Conservation (phyloP, 2,888 invertebrate genomes). For the Hypercompe scribonia region DNA sequence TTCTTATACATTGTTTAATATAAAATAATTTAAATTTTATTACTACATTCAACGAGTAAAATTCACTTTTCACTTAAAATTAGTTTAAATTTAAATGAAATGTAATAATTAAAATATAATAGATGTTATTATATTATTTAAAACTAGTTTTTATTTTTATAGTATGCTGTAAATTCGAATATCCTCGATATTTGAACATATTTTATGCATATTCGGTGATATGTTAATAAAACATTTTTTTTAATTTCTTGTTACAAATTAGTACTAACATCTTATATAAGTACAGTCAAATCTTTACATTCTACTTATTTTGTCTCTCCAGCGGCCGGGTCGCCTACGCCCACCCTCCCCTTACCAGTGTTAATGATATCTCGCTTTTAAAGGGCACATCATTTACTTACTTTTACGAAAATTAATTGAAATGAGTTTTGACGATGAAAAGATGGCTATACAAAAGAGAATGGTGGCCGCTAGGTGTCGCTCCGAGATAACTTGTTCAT, state of each 20-base stretch:
- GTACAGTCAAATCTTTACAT: constrained; percentile 21
- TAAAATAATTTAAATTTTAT: no score
- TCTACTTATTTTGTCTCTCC: constrained; percentile 24
- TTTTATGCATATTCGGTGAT: background rate
- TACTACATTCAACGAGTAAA: no score
- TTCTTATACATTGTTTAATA: no score
- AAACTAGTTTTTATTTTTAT: background rate
- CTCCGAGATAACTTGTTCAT: constrained; percentile 83
- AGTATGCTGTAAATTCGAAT: background rate
- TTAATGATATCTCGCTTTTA: constrained; percentile 86
- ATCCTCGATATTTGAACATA: background rate
- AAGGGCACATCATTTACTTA: constrained; percentile 86
- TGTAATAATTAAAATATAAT: background rate
- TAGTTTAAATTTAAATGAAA: no score
- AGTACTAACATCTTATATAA: background rate
- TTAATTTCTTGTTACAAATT: background rate
- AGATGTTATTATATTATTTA: background rate
- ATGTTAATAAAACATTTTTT: background rate
- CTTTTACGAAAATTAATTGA: constrained; percentile 86
- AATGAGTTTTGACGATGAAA: constrained; percentile 86
- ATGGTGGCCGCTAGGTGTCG: constrained; percentile 84
- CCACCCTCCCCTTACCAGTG: constrained; percentile 66
- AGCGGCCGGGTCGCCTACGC: constrained; percentile 33
- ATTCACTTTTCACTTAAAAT: no score
- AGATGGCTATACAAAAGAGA: constrained; percentile 82